These are phyloP conservation scores for Eupeodes luniger DNA, from an alignment of 2,888 invertebrate genomes.

Conservation along the genomic window DNA sequence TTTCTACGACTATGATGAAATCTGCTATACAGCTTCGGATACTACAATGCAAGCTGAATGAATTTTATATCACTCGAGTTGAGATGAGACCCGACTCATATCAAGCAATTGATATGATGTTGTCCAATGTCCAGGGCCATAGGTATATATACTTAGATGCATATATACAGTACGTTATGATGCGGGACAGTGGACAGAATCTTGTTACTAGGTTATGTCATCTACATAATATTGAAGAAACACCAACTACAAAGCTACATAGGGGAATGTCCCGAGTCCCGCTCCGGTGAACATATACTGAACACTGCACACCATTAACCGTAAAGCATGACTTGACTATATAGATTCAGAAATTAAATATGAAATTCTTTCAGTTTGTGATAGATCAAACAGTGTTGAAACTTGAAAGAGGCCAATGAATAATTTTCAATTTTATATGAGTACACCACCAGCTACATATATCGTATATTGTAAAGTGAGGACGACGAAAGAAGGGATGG, in stretches of 20 bases:
- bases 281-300: not conserved
- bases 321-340: conserved; percentile 38
- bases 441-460: not conserved
- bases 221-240: conserved; percentile 28
- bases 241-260: not conserved
- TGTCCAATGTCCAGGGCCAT: not conserved
- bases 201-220: conserved; percentile 61
- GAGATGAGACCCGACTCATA: not conserved
- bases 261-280: conserved; percentile 19
- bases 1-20: conserved; percentile 39
- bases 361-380: conserved; percentile 57
- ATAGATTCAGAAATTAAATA: conserved; percentile 67
- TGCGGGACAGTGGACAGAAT: conserved; percentile 13
- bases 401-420: conserved; percentile 44
- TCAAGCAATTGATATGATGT: conserved; percentile 17
- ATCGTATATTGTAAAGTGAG: too few relatives aligned
- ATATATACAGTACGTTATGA: not conserved
- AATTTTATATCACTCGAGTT: conserved; percentile 24
- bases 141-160: not conserved
- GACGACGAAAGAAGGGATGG: not conserved
- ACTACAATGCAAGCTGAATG: conserved; percentile 30
- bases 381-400: conserved; percentile 50
- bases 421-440: conserved; percentile 8
- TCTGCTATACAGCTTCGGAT: not conserved
- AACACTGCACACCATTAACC: not conserved